Evolutionary conservation across 2,888 invertebrate species (phyloP).

Genomic region (Labia minor): DNA sequence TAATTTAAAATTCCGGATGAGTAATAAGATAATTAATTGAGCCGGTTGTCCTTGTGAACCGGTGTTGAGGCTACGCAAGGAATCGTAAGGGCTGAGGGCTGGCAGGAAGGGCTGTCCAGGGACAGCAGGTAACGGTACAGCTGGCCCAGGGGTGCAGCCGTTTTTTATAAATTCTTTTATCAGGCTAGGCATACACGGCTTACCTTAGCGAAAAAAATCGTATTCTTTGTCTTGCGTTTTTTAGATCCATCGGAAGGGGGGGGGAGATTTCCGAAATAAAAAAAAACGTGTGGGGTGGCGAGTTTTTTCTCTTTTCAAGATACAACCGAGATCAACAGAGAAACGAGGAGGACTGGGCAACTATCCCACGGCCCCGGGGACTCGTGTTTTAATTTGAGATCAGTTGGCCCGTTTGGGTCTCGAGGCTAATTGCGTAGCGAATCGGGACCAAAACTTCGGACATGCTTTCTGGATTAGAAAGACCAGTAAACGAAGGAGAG

Average conservation of each 20-base stretch:
- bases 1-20: not conserved
- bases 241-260: constrained; percentile 13
- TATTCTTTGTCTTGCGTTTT: constrained; percentile 13
- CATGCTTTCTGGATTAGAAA: not conserved
- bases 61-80: too few species aligned
- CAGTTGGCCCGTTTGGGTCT: constrained; percentile 1
- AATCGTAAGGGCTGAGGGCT: not conserved
- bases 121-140: not conserved
- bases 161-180: constrained; percentile 13
- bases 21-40: constrained; percentile 2
- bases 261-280: not conserved
- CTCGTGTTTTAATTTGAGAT: not conserved
- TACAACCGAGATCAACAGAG: not conserved
- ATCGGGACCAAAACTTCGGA: constrained; percentile 8
- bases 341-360: not conserved
- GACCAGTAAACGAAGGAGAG: too few species aligned
- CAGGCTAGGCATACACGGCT: not conserved
- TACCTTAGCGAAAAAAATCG: constrained; percentile 7
- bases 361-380: not conserved
- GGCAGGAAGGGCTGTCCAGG: constrained; percentile 5
- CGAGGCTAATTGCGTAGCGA: constrained; percentile 2
- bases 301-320: constrained; percentile 8
- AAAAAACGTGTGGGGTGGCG: constrained; percentile 5
- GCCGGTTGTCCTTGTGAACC: not conserved
- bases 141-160: constrained; percentile 1